These are phyloP conservation scores for Drosophila subquinaria DNA, from an alignment of 2,888 invertebrate genomes.

Conservation along the genomic window DNA sequence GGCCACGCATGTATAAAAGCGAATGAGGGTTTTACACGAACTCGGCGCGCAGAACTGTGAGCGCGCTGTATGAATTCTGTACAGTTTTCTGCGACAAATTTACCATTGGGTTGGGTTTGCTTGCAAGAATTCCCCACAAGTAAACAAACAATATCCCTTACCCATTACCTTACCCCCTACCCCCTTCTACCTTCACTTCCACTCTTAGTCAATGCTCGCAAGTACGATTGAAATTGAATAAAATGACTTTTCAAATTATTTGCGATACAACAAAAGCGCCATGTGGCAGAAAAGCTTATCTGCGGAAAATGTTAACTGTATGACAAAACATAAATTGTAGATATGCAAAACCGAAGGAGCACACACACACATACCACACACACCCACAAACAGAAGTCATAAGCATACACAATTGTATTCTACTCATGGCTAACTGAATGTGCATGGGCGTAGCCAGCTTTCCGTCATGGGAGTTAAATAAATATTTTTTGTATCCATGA, in stretches of 20 bases:
- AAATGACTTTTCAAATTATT: constrained; percentile 78
- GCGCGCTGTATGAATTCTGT: too few relatives aligned
- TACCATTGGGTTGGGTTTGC: constrained; percentile 11
- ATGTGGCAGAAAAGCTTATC: constrained; percentile 77
- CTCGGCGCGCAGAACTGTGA: too few relatives aligned
- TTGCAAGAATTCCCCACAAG: constrained; percentile 16
- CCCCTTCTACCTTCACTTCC: background rate
- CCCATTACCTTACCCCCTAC: constrained; percentile 3
- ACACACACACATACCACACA: constrained; percentile 8
- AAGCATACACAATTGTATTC: constrained; percentile 31
- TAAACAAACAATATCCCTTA: constrained; percentile 4
- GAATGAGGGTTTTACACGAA: too few relatives aligned
- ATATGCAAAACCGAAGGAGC: constrained; percentile 70
- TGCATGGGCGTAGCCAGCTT: background rate
- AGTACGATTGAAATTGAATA: constrained; percentile 72
- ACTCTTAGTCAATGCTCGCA: constrained; percentile 35
- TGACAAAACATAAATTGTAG: constrained; percentile 77
- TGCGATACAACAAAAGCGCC: constrained; percentile 57
- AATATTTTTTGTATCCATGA: too few relatives aligned
- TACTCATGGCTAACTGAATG: constrained; percentile 14
- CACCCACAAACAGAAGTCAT: background rate
- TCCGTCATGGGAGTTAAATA: background rate
- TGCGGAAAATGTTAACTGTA: constrained; percentile 78
- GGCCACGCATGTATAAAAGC: too few relatives aligned
- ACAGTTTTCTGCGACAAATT: too few relatives aligned